Base-by-base conservation (phyloP, 2,797 vertebrate genomes). In the Pygocentrus nattereri region DNA sequence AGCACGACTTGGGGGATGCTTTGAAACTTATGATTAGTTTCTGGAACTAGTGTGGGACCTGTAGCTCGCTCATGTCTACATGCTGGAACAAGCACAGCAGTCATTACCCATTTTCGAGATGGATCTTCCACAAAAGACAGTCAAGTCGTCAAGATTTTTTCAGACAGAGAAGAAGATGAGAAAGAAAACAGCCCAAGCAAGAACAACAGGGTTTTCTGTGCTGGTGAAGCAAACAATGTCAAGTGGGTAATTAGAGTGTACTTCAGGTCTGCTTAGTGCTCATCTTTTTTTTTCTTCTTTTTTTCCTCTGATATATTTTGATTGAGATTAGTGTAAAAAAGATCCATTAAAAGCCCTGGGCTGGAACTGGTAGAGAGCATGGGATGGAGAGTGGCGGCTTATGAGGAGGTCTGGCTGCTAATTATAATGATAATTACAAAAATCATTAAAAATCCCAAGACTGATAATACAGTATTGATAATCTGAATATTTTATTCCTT, bases 261-360 rank as follows among this genome's bases (percentile, higher is more conserved):
- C 59, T 76, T 83, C 62, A 41, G 69, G 56, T 74, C 41, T 71
- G 82, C 78, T 84, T 72, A 77, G 27, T 58, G 58, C 70, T 77
- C 67, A n/a, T 62, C 64, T 62, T 21, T 58, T 64, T 34, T 34
- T 67, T 58, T 41, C 1, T 10, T 4, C 56, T 58, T 64, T 34
- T 34, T 67, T 58, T 41, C 1, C 10, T 4, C 56, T 67, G 72
- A 73, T 15, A 58, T 81, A 73, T 44, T 47, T 58, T 86, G 77
- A 87, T 87, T 85, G 87, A 77, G 81, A 88, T 87, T 85, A 86
- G 61, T 74, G 82, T 85, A 71, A 87, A 87, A n/a, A 82, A 86
- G 68, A 87, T 86, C 83, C 78, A 85, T 87, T 82, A 87, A 84
- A 86, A 86, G 38, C 62, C 38, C 31, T 70, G 68, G 67, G 81